Base-by-base conservation (phyloP, 2,888 invertebrate species). In the Hypercompe scribonia region DNA sequence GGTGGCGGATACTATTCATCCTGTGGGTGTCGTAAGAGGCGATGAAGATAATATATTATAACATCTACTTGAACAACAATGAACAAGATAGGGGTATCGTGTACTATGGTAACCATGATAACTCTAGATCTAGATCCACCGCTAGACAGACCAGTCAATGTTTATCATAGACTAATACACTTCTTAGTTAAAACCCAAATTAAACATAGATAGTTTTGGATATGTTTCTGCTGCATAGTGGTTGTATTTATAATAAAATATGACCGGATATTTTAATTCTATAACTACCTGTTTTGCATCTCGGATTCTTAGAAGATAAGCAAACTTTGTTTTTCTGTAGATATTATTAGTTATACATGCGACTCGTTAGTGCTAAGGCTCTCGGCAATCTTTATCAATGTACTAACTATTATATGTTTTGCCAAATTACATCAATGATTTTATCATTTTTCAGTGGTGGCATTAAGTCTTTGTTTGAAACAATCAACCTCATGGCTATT, bases 391-490 rank as follows among this genome's bases (percentile, higher is more conserved):
- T 79, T 81, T 83, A 83, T 84, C 84, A 75, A 68, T 71, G 18
- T 42, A 42, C 42, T 77, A 75, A 75, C n/a, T n/a, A n/a, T n/a
- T n/a, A 70, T 76, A 74, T 74, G 65, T 73, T 77, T 69, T 4
- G 33, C 72, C 34, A 82, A 81, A 84, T 83, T 71, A 73, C 70
- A 84, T 83, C 86, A 83, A 79, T 80, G 86, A 88, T 88, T 86
- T 90, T 91, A 93, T 93, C 91, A 88, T 78, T 84, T 85, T 82
- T 75, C 68, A 74, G 85, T 87, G 87, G 79, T 87, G 92, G 92
- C 92, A 91, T 85, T 79, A 64, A 75, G 82, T 79, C 90, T 92
- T 93, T 93, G 93, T 93, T 92, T 78, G 70, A 65, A 89, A 85
- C 89, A 88, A 90, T 84, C 86, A 83, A 82, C 85, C 78, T 81